A percentile compares a stretch with the other conserved stretches of the same genome.
These are phyloP conservation scores for Hydrophis major DNA, from an alignment of 2,797 vertebrate genomes.

Conservation along the genomic window DNA sequence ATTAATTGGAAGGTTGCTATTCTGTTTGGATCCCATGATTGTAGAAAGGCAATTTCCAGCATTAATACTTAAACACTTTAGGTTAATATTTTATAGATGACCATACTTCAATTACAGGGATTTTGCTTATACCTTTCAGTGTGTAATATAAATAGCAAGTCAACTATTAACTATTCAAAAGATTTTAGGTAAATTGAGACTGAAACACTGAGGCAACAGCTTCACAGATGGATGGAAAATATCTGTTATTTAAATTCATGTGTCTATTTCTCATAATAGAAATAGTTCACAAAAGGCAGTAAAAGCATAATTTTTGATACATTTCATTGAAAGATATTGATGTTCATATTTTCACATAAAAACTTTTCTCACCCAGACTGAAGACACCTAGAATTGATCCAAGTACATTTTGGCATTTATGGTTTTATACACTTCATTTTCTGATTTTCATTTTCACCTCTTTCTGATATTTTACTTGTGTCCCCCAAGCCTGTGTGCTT, in stretches of 20 bases:
- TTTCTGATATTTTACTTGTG: not conserved
- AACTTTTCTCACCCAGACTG: not conserved
- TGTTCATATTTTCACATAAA: not conserved
- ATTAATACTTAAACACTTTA: slow-evolving; percentile 13
- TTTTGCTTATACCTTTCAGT: not conserved
- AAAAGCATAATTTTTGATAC: not conserved
- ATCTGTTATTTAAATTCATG: not conserved
- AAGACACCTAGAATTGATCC: not conserved
- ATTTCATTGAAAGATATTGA: not conserved
- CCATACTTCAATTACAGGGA: slow-evolving; percentile 1
- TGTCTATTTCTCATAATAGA: not conserved
- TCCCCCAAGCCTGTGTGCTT: too few relatives aligned
- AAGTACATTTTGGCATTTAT: not conserved
- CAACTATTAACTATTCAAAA: slow-evolving; percentile 24
- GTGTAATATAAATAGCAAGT: not conserved
- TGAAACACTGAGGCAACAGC: not conserved
- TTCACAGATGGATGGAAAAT: not conserved
- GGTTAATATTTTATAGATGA: slow-evolving; percentile 18
- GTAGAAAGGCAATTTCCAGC: not conserved
- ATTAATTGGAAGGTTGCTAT: not conserved
- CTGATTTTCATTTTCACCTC: not conserved
- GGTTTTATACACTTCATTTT: not conserved
- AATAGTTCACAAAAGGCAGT: not conserved
- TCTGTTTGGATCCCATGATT: not conserved
- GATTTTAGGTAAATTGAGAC: slow-evolving; percentile 15